Evolutionary conservation across 2,888 invertebrate species (phyloP).

Genomic region (Orthonychiurus folsomi): DNA sequence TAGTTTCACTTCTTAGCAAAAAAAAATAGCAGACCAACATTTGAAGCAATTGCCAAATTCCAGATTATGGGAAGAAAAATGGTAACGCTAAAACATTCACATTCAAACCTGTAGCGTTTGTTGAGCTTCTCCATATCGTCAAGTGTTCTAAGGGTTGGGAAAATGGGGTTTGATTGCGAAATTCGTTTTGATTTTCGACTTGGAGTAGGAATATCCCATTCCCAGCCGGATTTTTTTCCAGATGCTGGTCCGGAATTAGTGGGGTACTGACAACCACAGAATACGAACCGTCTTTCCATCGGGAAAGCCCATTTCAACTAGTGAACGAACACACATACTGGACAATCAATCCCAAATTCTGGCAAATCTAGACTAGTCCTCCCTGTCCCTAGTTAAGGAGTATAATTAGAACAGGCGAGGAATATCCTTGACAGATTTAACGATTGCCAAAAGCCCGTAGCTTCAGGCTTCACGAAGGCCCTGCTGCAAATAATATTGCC

Average conservation of each 20-base stretch:
- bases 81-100: neutral
- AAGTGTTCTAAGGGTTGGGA: conserved; percentile 23
- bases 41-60: too few species aligned
- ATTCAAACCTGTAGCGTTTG: conserved; percentile 31
- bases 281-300: conserved; percentile 49
- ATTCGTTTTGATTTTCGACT: conserved; percentile 25
- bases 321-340: conserved; percentile 18
- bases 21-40: too few species aligned
- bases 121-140: conserved; percentile 32
- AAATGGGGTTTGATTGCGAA: conserved; percentile 32
- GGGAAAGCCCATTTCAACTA: conserved; percentile 22
- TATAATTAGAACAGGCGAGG: neutral
- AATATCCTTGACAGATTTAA: neutral
- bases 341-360: conserved; percentile 23
- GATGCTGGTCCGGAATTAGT: conserved; percentile 75
- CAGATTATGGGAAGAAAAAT: too few species aligned
- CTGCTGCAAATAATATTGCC: too few species aligned
- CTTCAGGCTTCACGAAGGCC: too few species aligned
- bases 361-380: neutral
- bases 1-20: conserved; percentile 4
- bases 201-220: conserved; percentile 36
- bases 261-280: conserved; percentile 55
- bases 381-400: conserved; percentile 1
- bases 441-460: neutral
- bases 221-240: conserved; percentile 49